Evolutionary conservation across 2,888 invertebrate genomes (phyloP), one percentile per base, ranked within the genome.

Genomic region (Yponomeuta sedellus): DNA sequence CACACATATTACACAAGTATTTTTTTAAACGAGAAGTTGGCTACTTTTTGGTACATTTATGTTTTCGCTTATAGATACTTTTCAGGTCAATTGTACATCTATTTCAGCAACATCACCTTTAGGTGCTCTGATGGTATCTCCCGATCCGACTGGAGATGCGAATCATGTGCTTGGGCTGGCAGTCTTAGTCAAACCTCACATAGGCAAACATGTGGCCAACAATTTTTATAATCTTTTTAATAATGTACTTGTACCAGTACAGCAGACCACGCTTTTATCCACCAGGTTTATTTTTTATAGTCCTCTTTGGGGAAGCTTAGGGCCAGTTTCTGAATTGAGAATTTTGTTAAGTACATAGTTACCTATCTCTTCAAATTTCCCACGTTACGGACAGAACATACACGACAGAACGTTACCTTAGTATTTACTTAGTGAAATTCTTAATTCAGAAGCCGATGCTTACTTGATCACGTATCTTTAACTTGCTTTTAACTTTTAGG

Each of bases 401-500:
- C n/a, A n/a, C n/a, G n/a, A n/a, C n/a, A n/a, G n/a, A n/a, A n/a
- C n/a, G n/a, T n/a, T n/a, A n/a, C n/a, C n/a, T n/a, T n/a, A n/a
- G n/a, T n/a, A n/a, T n/a, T n/a, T n/a, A n/a, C n/a, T n/a, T n/a
- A n/a, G n/a, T n/a, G n/a, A n/a, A n/a, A n/a, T n/a, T n/a, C n/a
- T n/a, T n/a, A n/a, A n/a, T n/a, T n/a, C n/a, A n/a, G n/a, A n/a
- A n/a, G n/a, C n/a, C n/a, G n/a, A n/a, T n/a, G n/a, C n/a, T n/a
- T n/a, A n/a, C 8, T 57, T n/a, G 3, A 44, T 25, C 25, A 61
- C 40, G 44, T 44, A 63, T 10, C 8, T 40, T 22, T 64, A n/a
- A 40, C 22, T 16, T n/a, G 12, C 2, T 22, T 64, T n/a, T n/a
- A 16, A 10, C 16, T 64, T 64, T 57, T 57, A 91, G 91, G 91